phyloP scores from a whole-genome alignment of 2,113 vertebrate genomes.

The Paramormyrops kingsleyae region DNA sequence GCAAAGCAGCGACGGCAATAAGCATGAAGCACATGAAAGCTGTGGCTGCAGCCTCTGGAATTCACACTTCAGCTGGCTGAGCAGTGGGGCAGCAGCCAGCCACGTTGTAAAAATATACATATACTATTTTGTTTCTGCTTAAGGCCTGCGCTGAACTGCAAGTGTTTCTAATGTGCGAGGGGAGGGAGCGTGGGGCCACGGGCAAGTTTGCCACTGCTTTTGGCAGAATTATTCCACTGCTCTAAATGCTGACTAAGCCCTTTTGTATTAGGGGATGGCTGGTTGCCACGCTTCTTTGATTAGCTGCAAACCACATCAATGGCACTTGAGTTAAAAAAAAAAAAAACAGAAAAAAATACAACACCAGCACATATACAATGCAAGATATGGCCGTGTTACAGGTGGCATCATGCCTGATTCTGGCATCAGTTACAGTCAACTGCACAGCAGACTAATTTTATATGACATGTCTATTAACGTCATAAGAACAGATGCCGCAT shows the following conservation, averaged over 20 bases:
- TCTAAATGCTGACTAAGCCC: not conserved
- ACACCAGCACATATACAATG: not conserved
- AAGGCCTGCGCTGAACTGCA: not conserved
- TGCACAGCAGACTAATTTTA: not conserved
- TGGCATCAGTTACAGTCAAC: not conserved
- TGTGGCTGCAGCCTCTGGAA: not conserved
- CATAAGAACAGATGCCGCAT: not conserved
- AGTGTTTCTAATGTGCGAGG: not conserved
- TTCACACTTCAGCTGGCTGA: not conserved
- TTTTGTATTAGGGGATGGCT: not conserved
- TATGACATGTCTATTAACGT: not conserved
- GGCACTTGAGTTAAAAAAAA: not conserved
- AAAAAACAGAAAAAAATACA: not conserved
- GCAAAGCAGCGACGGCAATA: constrained; percentile 43
- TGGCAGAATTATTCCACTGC: not conserved
- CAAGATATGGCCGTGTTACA: not conserved
- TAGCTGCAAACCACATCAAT: not conserved
- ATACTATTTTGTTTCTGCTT: not conserved
- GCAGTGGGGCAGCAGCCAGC: not conserved
- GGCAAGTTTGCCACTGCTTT: not conserved
- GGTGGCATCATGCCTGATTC: not conserved
- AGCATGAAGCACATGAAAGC: constrained; percentile 21
- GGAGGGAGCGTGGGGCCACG: not conserved
- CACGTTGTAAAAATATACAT: not conserved
- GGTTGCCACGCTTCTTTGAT: not conserved